Conservation (phyloP, 2,888 invertebrate species). For the Exephanes ischioxanthus region DNA sequence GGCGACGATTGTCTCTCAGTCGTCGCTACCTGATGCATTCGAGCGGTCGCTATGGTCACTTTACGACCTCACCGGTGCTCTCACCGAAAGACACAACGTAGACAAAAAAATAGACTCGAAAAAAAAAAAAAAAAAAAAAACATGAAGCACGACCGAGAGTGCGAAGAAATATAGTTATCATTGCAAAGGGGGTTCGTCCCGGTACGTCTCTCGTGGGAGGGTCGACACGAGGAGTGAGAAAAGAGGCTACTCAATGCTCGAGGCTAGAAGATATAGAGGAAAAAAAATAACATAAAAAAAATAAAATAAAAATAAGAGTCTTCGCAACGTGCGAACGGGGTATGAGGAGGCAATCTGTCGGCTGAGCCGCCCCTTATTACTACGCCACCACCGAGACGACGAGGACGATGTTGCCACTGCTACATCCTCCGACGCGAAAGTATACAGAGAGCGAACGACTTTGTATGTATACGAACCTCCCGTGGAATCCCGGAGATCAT, state of each 20-base stretch:
- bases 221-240: slow-evolving; percentile 1
- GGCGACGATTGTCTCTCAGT: slow-evolving; percentile 21
- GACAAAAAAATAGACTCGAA: not conserved
- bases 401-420: slow-evolving; percentile 66
- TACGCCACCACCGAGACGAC: slow-evolving; percentile 73
- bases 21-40: slow-evolving; percentile 46
- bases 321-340: slow-evolving; percentile 64
- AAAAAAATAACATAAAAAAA: slow-evolving; percentile 28
- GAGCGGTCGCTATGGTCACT: not conserved
- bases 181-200: not conserved
- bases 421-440: slow-evolving; percentile 74
- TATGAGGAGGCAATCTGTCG: slow-evolving; percentile 79
- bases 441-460: slow-evolving; percentile 59
- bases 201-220: not conserved
- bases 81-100: too few species aligned
- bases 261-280: not conserved
- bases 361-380: slow-evolving; percentile 82
- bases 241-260: not conserved
- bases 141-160: too few species aligned
- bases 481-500: slow-evolving; percentile 36
- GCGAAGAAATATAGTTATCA: not conserved
- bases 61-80: not conserved
- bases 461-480: slow-evolving; percentile 24
- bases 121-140: not conserved
- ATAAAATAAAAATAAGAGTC: slow-evolving; percentile 54